Evolutionary conservation across 2,888 invertebrate genomes (phyloP).

Genomic region (Heteromyza rotundicornis): DNA sequence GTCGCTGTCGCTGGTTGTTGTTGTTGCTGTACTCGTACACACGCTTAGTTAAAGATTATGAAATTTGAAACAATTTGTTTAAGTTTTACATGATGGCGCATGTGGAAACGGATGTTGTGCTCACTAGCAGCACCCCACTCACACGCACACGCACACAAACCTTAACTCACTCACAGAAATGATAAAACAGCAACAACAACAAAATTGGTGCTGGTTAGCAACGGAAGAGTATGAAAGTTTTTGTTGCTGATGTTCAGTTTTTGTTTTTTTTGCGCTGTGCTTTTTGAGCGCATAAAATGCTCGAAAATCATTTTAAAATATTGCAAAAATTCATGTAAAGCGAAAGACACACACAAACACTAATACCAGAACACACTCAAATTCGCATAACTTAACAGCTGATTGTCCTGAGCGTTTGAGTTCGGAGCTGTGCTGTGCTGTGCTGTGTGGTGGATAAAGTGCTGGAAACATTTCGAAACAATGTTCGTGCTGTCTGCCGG

Average conservation of each 20-base stretch:
- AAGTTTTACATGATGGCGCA: slow-evolving; percentile 18
- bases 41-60: slow-evolving; percentile 38
- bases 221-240: background rate
- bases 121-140: no score
- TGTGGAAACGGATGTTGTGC: background rate
- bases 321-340: slow-evolving; percentile 17
- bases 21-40: no score
- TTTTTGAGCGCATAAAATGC: slow-evolving; percentile 10
- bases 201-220: no score
- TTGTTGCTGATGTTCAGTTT: background rate
- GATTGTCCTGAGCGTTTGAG: no score
- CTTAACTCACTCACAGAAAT: no score
- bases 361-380: no score
- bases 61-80: slow-evolving; percentile 25
- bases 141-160: no score
- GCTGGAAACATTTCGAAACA: slow-evolving; percentile 14
- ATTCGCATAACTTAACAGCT: no score
- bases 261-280: no score
- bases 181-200: no score
- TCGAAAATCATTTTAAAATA: slow-evolving; percentile 21
- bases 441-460: background rate
- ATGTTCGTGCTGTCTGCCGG: background rate
- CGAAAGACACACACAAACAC: slow-evolving; percentile 1
- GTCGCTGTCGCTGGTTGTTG: slow-evolving; percentile 32
- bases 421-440: no score